Percentiles rank a stretch among this genome's conserved stretches.
These are phyloP conservation scores for Argentina silus DNA, from an alignment of 2,797 vertebrate species.

Conservation along the genomic window DNA sequence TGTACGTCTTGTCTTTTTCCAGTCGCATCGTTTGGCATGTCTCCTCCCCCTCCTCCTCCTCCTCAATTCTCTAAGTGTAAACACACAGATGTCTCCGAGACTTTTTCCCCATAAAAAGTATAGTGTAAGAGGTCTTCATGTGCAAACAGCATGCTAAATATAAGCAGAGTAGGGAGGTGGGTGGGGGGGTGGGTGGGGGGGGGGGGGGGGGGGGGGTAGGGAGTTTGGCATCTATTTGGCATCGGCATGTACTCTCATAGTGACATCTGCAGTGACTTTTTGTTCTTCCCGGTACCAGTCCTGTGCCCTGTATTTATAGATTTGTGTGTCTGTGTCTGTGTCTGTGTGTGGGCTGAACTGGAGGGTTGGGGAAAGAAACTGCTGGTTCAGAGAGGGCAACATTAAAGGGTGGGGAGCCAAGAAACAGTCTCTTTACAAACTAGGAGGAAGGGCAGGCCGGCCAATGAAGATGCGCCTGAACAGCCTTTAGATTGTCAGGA, in stretches of 20 bases:
- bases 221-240: too few species aligned
- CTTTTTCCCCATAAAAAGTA: background rate
- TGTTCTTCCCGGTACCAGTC: conserved; percentile 53
- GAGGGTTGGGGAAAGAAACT: conserved; percentile 49
- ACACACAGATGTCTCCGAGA: conserved; percentile 41
- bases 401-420: conserved; percentile 50
- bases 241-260: conserved; percentile 47
- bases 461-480: too few species aligned
- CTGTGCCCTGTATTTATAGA: conserved; percentile 67
- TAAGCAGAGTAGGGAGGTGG: background rate
- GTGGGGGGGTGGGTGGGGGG: background rate
- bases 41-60: conserved; percentile 41
- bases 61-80: conserved; percentile 42
- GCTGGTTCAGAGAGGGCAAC: conserved; percentile 47
- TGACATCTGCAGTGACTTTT: conserved; percentile 56
- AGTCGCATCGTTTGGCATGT: conserved; percentile 37
- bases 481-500: too few species aligned
- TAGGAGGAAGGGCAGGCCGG: too few species aligned
- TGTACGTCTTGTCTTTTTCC: conserved; percentile 38
- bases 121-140: background rate
- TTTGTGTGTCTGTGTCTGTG: conserved; percentile 29
- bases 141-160: background rate
- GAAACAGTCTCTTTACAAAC: too few species aligned
- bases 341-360: conserved; percentile 37
- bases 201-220: background rate